Evolutionary conservation across 2,888 invertebrate genomes (phyloP).

Genomic region (Nomada ferruginata): DNA sequence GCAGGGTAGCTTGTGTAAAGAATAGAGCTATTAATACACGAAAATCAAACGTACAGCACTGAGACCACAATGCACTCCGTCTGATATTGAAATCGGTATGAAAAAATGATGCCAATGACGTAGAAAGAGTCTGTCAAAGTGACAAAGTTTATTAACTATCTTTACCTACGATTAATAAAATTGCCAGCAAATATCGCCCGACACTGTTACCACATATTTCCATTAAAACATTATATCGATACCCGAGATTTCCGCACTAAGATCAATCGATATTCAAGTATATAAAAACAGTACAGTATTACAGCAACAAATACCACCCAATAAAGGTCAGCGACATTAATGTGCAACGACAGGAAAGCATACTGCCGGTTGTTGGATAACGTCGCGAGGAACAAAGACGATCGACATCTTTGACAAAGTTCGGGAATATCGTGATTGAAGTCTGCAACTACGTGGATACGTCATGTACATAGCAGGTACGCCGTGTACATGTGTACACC

Average conservation of each 20-base stretch:
- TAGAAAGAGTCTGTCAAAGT: too few relatives aligned
- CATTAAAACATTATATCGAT: too few relatives aligned
- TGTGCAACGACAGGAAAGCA: slow-evolving; percentile 16
- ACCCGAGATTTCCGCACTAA: too few relatives aligned
- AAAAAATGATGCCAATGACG: too few relatives aligned
- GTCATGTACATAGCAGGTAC: slow-evolving; percentile 71
- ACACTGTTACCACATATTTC: too few relatives aligned
- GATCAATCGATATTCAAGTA: not conserved
- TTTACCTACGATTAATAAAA: too few relatives aligned
- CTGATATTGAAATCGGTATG: too few relatives aligned
- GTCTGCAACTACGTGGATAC: slow-evolving; percentile 73
- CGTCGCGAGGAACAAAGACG: slow-evolving; percentile 33
- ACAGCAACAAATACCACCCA: too few relatives aligned
- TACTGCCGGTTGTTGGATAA: slow-evolving; percentile 30
- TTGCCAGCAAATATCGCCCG: too few relatives aligned
- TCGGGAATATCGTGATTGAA: slow-evolving; percentile 80
- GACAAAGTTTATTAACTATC: too few relatives aligned
- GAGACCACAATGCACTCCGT: slow-evolving; percentile 67
- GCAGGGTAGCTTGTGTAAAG: slow-evolving; percentile 67
- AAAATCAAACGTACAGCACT: slow-evolving; percentile 72
- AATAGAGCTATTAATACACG: slow-evolving; percentile 74
- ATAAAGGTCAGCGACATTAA: not conserved
- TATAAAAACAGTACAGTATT: not conserved
- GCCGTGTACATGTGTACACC: slow-evolving; percentile 29
- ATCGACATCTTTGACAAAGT: slow-evolving; percentile 74